Conservation (phyloP, 2,113 vertebrate genomes). For the Harpagus bidentatus region DNA sequence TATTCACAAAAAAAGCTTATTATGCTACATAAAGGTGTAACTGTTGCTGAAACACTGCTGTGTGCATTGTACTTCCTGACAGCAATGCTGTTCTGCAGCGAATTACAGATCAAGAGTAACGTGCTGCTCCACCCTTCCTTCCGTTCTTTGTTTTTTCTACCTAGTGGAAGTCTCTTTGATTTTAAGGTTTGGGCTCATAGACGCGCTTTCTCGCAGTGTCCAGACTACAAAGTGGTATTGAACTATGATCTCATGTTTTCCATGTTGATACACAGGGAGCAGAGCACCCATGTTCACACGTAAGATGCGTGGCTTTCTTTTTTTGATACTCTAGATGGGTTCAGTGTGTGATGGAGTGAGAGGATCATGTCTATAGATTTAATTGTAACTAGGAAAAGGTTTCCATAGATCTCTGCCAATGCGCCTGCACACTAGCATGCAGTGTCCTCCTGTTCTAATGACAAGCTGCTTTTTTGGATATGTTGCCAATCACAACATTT, state of each 20-base stretch:
- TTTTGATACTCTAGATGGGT: not conserved
- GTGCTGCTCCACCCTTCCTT: slow-evolving; percentile 59
- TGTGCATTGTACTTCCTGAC: slow-evolving; percentile 24
- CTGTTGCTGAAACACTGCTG: not conserved
- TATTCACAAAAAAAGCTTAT: not conserved
- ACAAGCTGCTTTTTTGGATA: not conserved
- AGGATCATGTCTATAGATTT: not conserved
- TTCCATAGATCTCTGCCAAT: not conserved
- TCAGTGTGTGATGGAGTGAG: not conserved
- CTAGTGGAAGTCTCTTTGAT: slow-evolving; percentile 19
- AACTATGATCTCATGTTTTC: not conserved
- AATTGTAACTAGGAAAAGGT: not conserved
- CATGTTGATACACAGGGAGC: not conserved
- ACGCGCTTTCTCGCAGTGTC: not conserved
- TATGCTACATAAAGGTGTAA: not conserved
- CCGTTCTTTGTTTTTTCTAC: slow-evolving; percentile 58
- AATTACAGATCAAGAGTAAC: not conserved
- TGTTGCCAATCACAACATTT: not conserved
- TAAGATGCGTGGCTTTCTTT: not conserved
- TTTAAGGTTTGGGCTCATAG: not conserved
- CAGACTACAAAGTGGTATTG: not conserved
- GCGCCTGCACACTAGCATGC: not conserved
- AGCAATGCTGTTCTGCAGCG: not conserved
- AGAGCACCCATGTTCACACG: fast-evolving
- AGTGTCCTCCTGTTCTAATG: not conserved